Base-by-base conservation (phyloP, 2,113 vertebrate genomes). In the Pseudorhombus dupliciocellatus region DNA sequence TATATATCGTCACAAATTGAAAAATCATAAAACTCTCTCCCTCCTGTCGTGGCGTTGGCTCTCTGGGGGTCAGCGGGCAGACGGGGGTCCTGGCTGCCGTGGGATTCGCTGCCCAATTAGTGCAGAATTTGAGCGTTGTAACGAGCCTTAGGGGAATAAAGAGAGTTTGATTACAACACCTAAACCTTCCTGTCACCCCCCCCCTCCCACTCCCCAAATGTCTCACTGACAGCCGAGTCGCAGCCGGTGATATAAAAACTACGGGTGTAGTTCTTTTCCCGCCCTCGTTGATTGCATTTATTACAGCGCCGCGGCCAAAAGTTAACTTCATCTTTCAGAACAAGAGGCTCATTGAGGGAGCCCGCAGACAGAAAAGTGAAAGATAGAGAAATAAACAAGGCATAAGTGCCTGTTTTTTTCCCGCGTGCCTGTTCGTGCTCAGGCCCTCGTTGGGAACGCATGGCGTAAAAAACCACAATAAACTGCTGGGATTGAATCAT, bases 141-240 rank as follows among this genome's bases (percentile, higher is more conserved):
- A 90, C 71, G 75, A 92, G 90, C 75, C 90, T 74, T 66, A 28
- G 53, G 87, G 89, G 89, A 91, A 87, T 85, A 84, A 84, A 51
- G 76, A 56, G 84, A 73, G 85, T 85, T 88, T 90, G 90, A 91
- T 92, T 91, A 90, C 88, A 87, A 85, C 88, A 91, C 89, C 87
- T 88, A 90, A 90, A 89, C 88, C 90, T 90, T 88, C 84, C 87
- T 86, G 88, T 88, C 78, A 73, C 84, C 89, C 56, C n/a, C 30
- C 56, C 11, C 77, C 75, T 57, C 77, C 80, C 61, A 66, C 55
- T 72, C 79, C 77, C 84, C 77, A 80, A 90, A 90, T 80, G 76
- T 87, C 83, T 85, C 88, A 62, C 84, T 85, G 88, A 91, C 88
- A 89, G 86, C 88, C 84, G 60, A 84, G 80, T 86, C 90, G 80